Conservation (phyloP, 2,888 invertebrate species). For the Beris morrisii region DNA sequence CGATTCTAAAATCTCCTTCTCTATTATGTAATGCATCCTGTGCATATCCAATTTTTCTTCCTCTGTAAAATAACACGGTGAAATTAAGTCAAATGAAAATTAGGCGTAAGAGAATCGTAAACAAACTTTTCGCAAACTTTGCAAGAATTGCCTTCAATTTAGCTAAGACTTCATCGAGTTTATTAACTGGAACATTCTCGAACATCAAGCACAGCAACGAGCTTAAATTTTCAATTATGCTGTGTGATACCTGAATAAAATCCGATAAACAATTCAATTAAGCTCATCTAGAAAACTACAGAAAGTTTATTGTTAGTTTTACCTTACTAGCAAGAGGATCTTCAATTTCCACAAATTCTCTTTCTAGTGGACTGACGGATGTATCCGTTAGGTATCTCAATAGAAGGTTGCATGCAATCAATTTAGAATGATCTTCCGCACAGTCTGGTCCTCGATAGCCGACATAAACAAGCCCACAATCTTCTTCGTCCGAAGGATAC, state of each 20-base stretch:
- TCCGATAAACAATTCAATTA: neutral
- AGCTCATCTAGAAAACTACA: neutral
- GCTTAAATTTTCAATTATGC: slow-evolving; percentile 72
- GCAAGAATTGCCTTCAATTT: slow-evolving; percentile 60
- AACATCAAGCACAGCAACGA: slow-evolving; percentile 71
- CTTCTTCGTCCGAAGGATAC: slow-evolving; percentile 77
- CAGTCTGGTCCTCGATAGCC: slow-evolving; percentile 78
- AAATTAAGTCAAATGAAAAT: neutral
- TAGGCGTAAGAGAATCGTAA: neutral
- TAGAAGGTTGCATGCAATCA: slow-evolving; percentile 68
- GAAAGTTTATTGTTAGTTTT: slow-evolving; percentile 43
- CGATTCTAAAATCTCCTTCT: slow-evolving; percentile 69
- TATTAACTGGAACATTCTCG: slow-evolving; percentile 72
- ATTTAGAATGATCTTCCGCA: slow-evolving; percentile 61
- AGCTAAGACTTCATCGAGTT: slow-evolving; percentile 64
- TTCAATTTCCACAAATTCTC: slow-evolving; percentile 78
- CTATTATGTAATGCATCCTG: slow-evolving; percentile 71
- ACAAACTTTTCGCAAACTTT: slow-evolving; percentile 53
- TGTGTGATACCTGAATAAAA: slow-evolving; percentile 35
- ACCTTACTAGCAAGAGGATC: slow-evolving; percentile 81
- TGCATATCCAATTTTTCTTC: slow-evolving; percentile 70
- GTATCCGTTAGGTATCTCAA: slow-evolving; percentile 84
- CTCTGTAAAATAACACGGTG: slow-evolving; percentile 42
- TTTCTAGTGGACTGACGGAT: slow-evolving; percentile 82
- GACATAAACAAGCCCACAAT: slow-evolving; percentile 74